Base-by-base conservation (phyloP, 1,140 invertebrate species). In the Aphelenchoides avenae region DNA sequence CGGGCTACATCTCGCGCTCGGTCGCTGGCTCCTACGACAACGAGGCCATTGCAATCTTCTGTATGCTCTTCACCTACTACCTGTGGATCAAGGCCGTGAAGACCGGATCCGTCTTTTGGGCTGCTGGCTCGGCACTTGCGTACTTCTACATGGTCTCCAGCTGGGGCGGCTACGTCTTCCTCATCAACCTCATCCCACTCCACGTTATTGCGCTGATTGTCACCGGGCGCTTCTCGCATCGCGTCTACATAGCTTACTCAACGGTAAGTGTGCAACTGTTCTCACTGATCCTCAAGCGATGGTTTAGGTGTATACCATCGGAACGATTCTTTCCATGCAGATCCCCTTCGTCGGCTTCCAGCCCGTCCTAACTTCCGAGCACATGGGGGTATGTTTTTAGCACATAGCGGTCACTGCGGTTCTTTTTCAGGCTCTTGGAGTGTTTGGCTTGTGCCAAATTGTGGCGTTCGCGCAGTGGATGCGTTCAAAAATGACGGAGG, bases 21-120 rank as follows among this genome's bases (percentile, higher is more conserved):
- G 95, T 99, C 30, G 94, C 94, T 56, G 94, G 95, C n/a, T 95
- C 90, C 73, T 99, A 99, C 80, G 95, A 99, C 73, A 99, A 99
- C 81, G 95, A 99, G 26, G 47, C 56, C 6, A 11, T 98, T 78
- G 93, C 94, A 6, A 99, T 99, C 67, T 58, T 61, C 33, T 69
- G 49, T 24, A 59, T 73, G 50, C 43, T 75, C 26, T 68, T 73
- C 29, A 77, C 77, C 1, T 76, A 75, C 47, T 72, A 61, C 66
- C 79, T 82, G 18, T 75, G 85, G 85, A 84, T 98, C n/a, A 93
- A 93, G 78, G 88, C 92, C 49, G 87, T 99, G 0, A 98, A 97
- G 78, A 93, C 88, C 65, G 95, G 95, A 20, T 91, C 91, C 1
- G 85, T 98, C 4, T 94, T 89, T 75, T 98, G 92, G 92, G 85